phyloP scores from a whole-genome alignment of 2,113 vertebrate genomes.

The Leuciscus idus region DNA sequence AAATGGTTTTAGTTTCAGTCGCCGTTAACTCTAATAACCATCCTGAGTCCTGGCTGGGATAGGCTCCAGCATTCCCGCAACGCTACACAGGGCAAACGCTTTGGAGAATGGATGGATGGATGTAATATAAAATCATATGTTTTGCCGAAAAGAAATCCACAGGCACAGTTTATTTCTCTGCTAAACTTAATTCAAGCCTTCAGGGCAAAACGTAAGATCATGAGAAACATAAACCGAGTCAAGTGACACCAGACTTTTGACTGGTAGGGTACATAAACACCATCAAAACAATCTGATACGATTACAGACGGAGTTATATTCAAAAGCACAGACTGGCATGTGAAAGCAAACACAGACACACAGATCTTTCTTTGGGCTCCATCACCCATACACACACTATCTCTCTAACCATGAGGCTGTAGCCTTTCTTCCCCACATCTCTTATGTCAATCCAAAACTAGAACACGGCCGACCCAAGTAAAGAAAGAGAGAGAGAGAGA shows the following conservation, averaged over 20 bases:
- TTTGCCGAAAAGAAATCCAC: not conserved
- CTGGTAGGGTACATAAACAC: not conserved
- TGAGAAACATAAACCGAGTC: not conserved
- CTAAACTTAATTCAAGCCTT: not conserved
- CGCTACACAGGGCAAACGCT: not conserved
- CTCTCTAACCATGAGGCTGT: constrained; percentile 8
- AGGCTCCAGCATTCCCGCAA: not conserved
- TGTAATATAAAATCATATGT: not conserved
- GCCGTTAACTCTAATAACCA: not conserved
- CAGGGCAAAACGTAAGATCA: not conserved
- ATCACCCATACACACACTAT: constrained; percentile 22
- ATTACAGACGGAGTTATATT: not conserved
- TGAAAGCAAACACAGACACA: not conserved
- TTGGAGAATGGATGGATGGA: not conserved
- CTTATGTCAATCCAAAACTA: constrained; percentile 21
- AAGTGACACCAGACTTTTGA: constrained; percentile 23
- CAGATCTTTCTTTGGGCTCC: not conserved
- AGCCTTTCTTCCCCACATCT: constrained; percentile 24
- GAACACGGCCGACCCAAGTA: constrained; percentile 4
- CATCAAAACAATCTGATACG: not conserved
- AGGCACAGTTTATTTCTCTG: not conserved
- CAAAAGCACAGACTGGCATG: not conserved
- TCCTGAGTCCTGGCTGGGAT: not conserved
- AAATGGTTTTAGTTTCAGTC: not conserved
- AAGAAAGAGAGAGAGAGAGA: constrained; percentile 30